Base-by-base conservation (phyloP, 2,797 vertebrate species). In the Hyperoplus lanceolatus region DNA sequence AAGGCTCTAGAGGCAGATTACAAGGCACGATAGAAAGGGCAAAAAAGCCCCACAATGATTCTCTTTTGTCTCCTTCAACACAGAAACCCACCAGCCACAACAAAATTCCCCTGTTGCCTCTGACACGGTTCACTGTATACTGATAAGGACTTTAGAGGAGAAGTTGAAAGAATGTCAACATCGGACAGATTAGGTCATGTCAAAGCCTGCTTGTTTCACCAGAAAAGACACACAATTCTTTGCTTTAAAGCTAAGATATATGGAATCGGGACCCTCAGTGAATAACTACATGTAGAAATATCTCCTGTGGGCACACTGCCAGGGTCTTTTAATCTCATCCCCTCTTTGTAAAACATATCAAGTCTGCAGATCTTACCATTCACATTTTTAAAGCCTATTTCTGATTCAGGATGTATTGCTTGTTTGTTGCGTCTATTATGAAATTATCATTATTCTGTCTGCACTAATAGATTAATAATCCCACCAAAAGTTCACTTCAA, bases 91-190 rank as follows among this genome's bases (percentile, higher is more conserved):
- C 5, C 46, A 92, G 92, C 87, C 91, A 89, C 66, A 93, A 89
- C 89, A 93, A 72, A 65, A 36, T 16, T 7, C 70, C 48, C 49
- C 12, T 3, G 46, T 60, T 72, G 64, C 69, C 55, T 64, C 59
- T 43, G 3, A 48, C 59, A 4, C 69, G 12, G 42, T 8, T 73
- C 49, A 42, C 29, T 63, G 63, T 21, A 15, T 9, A 16, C 82
- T 58, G 84, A 87, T 87, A 87, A 82, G 68, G 55, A 67, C 39
- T 48, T 57, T 9, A 48, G 49, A 63, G 36, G 61, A 73, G 67
- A 69, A 56, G n/a, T 7, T 21, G 38, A 75, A 78, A 84, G 86
- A 87, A 94, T 91, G 89, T 92, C 87, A 90, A 88, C 86, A 91
- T 6, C 67, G 59, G 58, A 68, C 29, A 60, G 76, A 82, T 74